Conservation (phyloP, 2,797 vertebrate species). For the Chiroxiphia lanceolata region DNA sequence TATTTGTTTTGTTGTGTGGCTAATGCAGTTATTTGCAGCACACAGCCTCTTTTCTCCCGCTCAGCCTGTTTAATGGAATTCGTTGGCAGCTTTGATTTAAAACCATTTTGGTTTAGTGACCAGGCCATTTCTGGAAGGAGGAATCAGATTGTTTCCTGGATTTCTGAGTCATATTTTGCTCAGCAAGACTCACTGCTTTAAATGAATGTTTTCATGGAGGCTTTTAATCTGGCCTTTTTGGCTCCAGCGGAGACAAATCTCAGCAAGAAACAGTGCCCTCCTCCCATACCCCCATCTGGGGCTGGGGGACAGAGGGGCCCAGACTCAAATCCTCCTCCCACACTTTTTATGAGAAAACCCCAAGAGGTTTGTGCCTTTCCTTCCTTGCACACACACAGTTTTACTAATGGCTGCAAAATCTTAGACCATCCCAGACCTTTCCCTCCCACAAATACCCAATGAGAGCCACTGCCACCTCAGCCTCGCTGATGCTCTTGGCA, state of each 20-base stretch:
- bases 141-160: conserved; percentile 13
- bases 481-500: neutral
- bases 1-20: conserved; percentile 39
- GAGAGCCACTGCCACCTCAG: neutral
- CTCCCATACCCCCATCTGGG: neutral
- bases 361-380: neutral
- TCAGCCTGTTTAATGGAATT: conserved; percentile 32
- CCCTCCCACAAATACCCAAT: accelerated
- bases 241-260: neutral
- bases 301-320: neutral
- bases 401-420: neutral
- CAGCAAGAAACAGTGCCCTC: neutral
- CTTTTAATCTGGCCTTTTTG: neutral
- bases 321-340: neutral
- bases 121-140: conserved; percentile 29
- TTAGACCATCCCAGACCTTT: neutral
- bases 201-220: neutral
- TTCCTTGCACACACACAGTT: neutral
- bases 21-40: conserved; percentile 48
- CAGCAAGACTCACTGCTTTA: conserved; percentile 2
- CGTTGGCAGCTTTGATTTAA: conserved; percentile 44
- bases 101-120: conserved; percentile 47
- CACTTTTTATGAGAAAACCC: neutral
- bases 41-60: neutral
- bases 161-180: conserved; percentile 10